These are phyloP conservation scores for Macrotis lagotis DNA, from an alignment of 2,113 vertebrate species.

Conservation along the genomic window DNA sequence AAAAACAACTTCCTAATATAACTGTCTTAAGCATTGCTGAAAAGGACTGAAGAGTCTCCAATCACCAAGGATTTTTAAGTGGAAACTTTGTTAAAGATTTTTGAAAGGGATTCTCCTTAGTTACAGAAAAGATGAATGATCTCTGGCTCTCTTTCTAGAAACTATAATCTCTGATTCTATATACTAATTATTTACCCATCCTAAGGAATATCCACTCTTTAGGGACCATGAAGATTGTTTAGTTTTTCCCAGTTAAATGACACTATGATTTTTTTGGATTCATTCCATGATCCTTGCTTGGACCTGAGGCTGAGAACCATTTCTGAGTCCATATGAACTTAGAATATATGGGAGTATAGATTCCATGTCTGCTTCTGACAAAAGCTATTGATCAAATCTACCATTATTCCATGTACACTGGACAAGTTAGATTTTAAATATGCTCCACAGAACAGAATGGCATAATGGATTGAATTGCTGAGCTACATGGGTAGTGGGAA, in stretches of 20 bases:
- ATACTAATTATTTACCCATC: not conserved
- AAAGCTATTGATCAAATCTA: not conserved
- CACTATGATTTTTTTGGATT: not conserved
- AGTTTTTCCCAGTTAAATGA: not conserved
- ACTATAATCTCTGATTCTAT: not conserved
- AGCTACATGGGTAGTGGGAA: not conserved
- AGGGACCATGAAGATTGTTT: not conserved
- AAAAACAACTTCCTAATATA: not conserved
- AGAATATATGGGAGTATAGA: accelerated
- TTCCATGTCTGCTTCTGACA: not conserved
- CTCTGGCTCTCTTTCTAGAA: not conserved
- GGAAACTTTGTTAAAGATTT: not conserved
- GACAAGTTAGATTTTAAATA: not conserved
- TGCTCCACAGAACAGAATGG: not conserved
- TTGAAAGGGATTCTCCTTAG: not conserved
- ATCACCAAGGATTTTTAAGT: not conserved
- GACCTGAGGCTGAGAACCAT: not conserved
- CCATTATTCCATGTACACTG: accelerated
- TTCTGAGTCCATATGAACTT: not conserved
- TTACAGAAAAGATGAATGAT: not conserved
- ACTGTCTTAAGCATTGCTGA: not conserved
- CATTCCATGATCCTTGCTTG: too few species aligned
- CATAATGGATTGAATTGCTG: not conserved
- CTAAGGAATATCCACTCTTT: not conserved
- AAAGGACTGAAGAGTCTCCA: not conserved